Evolutionary conservation across 2,113 vertebrate genomes (phyloP).

Genomic region (Oriolus oriolus): DNA sequence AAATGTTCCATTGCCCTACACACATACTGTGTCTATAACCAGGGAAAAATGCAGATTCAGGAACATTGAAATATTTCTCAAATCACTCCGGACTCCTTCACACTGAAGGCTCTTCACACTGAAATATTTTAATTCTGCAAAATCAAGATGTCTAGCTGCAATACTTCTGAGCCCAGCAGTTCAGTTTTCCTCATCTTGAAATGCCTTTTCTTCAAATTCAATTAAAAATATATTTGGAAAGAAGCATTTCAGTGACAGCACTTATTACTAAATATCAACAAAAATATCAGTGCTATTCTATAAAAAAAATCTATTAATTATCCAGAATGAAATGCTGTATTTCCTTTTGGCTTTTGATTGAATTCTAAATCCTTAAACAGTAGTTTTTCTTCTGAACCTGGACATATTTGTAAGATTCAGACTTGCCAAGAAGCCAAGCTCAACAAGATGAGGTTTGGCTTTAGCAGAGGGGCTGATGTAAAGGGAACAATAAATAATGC

Average conservation of each 20-base stretch:
- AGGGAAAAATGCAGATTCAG: background rate
- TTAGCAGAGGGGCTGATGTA: background rate
- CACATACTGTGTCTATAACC: background rate
- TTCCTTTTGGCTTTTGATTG: background rate
- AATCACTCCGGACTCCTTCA: background rate
- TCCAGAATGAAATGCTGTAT: background rate
- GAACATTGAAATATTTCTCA: background rate
- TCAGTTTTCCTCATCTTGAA: background rate
- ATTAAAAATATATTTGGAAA: background rate
- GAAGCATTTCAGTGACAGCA: background rate
- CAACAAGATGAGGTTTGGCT: background rate
- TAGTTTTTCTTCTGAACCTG: background rate
- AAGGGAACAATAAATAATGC: background rate
- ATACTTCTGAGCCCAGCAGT: background rate
- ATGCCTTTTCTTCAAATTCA: background rate
- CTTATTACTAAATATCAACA: background rate
- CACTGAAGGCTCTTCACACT: background rate
- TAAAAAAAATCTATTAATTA: background rate
- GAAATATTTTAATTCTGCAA: constrained; percentile 8
- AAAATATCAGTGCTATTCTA: background rate
- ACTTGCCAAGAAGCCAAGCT: background rate
- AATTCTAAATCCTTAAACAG: background rate
- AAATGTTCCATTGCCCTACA: background rate
- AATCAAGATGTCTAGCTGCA: background rate
- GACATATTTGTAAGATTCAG: background rate